phyloP scores from a whole-genome alignment of 2,113 vertebrate genomes.

The Plestiodon gilberti region DNA sequence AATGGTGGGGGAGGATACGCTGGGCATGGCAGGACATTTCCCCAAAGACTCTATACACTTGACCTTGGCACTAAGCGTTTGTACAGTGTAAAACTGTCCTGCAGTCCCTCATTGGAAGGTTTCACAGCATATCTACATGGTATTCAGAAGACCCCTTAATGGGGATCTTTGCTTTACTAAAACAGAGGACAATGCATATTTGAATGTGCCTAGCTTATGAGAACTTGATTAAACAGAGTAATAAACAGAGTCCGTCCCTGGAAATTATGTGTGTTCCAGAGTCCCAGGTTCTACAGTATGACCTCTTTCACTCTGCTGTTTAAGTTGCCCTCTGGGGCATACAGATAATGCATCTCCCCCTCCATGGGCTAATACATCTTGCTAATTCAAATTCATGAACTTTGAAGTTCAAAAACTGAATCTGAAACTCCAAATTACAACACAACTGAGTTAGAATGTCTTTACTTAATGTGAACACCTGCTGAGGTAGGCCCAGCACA shows the following conservation, averaged over 20 bases:
- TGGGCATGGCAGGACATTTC: too few relatives aligned
- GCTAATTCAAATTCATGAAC: neutral
- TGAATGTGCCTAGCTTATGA: neutral
- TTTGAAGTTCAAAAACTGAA: neutral
- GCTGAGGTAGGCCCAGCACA: slow-evolving; percentile 2
- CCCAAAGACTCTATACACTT: too few relatives aligned
- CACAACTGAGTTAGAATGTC: neutral
- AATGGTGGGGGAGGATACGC: too few relatives aligned
- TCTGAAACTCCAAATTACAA: neutral
- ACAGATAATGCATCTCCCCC: neutral
- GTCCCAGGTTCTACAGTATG: neutral
- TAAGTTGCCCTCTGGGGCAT: neutral
- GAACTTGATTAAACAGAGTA: neutral
- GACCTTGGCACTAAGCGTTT: too few relatives aligned
- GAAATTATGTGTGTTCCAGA: neutral
- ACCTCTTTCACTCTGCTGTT: neutral
- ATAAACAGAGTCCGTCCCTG: neutral
- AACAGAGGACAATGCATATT: too few relatives aligned
- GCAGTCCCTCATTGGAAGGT: neutral
- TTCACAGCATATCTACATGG: neutral
- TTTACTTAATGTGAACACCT: slow-evolving; percentile 5
- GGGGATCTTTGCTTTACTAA: neutral
- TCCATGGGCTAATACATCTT: neutral
- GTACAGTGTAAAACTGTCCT: neutral
- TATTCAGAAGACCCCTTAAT: neutral